Percentiles rank a stretch among this genome's conserved stretches.
phyloP scores from a whole-genome alignment of 2,113 vertebrate genomes.

The Saimiri boliviensis region DNA sequence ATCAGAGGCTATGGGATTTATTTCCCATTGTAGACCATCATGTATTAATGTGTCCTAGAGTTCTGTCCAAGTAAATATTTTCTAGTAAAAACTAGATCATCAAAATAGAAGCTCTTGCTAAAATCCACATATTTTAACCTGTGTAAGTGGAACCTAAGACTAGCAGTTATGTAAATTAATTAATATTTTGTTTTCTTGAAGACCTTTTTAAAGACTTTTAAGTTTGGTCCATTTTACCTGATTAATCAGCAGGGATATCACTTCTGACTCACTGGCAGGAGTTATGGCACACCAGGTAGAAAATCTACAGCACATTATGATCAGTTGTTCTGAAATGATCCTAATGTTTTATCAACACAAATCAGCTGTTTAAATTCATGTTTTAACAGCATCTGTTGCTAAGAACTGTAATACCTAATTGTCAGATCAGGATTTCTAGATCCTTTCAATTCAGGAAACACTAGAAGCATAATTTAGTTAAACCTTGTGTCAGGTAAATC shows the following conservation, averaged over 20 bases:
- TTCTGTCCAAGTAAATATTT: background rate
- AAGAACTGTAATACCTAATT: constrained; percentile 44
- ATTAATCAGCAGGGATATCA: background rate
- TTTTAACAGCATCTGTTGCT: constrained; percentile 43
- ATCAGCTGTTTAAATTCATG: constrained; percentile 59
- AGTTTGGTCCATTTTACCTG: background rate
- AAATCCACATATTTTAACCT: background rate
- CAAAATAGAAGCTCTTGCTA: background rate
- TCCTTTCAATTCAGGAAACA: constrained; percentile 47
- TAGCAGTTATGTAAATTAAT: background rate
- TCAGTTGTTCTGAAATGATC: constrained; percentile 42
- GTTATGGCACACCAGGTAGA: background rate
- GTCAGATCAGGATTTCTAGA: constrained; percentile 46
- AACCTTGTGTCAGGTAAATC: background rate
- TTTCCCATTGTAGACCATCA: background rate
- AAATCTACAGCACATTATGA: background rate
- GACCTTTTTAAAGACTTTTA: background rate
- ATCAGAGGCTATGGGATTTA: background rate
- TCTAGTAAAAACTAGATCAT: background rate
- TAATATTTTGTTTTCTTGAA: background rate
- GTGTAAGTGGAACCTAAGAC: background rate
- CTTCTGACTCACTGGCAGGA: background rate
- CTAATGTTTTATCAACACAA: constrained; percentile 22
- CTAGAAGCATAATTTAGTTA: background rate
- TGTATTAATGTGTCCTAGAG: background rate